A percentile compares a stretch with the other conserved stretches of the same genome.
Evolutionary conservation across 2,113 vertebrate genomes (phyloP).

Genomic region (Rhynchomys soricoides): DNA sequence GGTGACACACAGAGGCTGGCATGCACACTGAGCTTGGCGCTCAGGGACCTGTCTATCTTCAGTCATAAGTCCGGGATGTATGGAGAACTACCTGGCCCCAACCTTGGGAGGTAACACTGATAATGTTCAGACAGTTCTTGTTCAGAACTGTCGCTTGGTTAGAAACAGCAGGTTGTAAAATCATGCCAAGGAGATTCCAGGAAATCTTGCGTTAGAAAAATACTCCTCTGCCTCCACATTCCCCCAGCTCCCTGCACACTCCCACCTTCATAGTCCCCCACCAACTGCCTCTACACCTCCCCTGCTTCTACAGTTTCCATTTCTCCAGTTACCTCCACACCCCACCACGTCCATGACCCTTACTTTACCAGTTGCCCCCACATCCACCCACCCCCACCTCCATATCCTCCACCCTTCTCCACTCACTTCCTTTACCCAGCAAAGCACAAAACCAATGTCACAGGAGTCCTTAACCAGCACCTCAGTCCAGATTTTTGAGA

Average conservation of each 20-base stretch:
- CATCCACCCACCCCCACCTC: background rate
- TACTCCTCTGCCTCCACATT: no score
- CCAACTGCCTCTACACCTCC: background rate
- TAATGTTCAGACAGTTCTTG: background rate
- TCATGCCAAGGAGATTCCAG: conserved; percentile 32
- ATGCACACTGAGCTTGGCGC: conserved; percentile 55
- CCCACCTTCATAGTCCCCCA: accelerated
- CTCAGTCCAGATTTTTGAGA: background rate
- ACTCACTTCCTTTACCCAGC: background rate
- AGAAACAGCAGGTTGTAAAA: background rate
- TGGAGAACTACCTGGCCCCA: background rate
- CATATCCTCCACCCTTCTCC: no score
- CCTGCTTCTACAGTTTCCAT: background rate
- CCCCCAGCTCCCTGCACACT: background rate
- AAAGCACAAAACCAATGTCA: background rate
- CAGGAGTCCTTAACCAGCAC: background rate
- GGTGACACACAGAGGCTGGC: conserved; percentile 60
- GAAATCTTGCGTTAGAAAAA: background rate
- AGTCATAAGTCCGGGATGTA: background rate
- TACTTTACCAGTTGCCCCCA: background rate
- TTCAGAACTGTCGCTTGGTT: conserved; percentile 7
- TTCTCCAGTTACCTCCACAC: no score
- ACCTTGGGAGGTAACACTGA: background rate
- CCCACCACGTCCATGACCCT: background rate
- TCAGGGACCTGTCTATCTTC: background rate